A percentile compares a stretch with the other conserved stretches of the same genome.
Evolutionary conservation across 1,140 invertebrate genomes (phyloP).

Genomic region (Achatina immaculata): DNA sequence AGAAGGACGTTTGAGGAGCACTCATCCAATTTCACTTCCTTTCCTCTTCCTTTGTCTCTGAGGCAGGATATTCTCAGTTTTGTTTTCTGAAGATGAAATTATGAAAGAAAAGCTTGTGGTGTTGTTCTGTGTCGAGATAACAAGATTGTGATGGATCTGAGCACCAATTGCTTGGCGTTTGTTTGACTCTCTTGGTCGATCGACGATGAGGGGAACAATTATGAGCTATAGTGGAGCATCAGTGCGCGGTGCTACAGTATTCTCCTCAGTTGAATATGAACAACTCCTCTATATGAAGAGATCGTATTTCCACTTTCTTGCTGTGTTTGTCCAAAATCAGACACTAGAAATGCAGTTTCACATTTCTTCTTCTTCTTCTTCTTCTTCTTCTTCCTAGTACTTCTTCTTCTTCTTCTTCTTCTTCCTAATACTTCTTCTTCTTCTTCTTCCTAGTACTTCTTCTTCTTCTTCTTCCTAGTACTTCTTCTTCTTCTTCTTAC

Average conservation of each 20-base stretch:
- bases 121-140: background rate
- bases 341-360: too few species aligned
- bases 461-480: too few species aligned
- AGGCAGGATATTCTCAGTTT: background rate
- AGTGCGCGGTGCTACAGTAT: too few species aligned
- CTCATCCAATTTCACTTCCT: constrained; percentile 16
- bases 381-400: background rate
- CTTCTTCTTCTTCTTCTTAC: background rate
- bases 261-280: too few species aligned
- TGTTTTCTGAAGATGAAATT: background rate
- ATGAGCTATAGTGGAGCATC: background rate
- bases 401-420: too few species aligned
- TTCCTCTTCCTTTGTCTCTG: background rate
- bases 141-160: background rate
- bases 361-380: background rate
- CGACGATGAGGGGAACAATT: background rate
- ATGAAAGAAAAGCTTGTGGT: constrained; percentile 4
- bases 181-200: background rate
- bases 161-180: constrained; percentile 2
- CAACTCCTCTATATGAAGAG: too few species aligned
- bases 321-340: too few species aligned
- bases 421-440: too few species aligned
- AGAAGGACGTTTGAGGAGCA: background rate
- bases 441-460: too few species aligned
- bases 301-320: too few species aligned